Evolutionary conservation across 2,797 vertebrate species (phyloP).

Genomic region (Dendrocincla tyrannina): DNA sequence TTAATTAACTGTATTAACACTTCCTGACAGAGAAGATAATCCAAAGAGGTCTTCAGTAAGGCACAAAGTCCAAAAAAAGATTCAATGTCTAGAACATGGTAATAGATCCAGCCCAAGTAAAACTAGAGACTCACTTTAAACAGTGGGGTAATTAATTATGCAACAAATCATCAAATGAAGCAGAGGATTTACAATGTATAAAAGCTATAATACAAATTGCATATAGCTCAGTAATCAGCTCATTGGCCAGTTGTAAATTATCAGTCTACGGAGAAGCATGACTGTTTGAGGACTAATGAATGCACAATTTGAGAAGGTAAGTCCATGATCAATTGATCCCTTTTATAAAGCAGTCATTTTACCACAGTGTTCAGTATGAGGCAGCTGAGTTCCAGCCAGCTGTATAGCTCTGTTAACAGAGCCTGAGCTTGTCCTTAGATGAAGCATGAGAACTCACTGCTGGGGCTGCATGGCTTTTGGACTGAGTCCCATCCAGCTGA

Average conservation of each 20-base stretch:
- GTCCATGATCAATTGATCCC: background rate
- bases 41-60: background rate
- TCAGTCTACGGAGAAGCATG: background rate
- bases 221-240: background rate
- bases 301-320: background rate
- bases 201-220: background rate
- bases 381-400: background rate
- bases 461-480: background rate
- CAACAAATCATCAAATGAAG: background rate
- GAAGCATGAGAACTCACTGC: background rate
- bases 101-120: background rate
- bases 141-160: background rate
- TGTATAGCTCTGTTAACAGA: background rate
- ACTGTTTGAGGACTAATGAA: background rate
- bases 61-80: background rate
- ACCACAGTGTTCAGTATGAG: background rate
- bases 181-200: background rate
- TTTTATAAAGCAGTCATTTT: background rate
- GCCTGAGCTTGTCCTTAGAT: background rate
- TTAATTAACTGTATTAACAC: background rate
- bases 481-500: background rate
- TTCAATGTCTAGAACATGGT: background rate
- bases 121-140: background rate
- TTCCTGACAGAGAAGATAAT: background rate
- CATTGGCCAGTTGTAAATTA: background rate